Evolutionary conservation across 2,797 vertebrate species (phyloP).

Genomic region (Acanthurus leucopareius): DNA sequence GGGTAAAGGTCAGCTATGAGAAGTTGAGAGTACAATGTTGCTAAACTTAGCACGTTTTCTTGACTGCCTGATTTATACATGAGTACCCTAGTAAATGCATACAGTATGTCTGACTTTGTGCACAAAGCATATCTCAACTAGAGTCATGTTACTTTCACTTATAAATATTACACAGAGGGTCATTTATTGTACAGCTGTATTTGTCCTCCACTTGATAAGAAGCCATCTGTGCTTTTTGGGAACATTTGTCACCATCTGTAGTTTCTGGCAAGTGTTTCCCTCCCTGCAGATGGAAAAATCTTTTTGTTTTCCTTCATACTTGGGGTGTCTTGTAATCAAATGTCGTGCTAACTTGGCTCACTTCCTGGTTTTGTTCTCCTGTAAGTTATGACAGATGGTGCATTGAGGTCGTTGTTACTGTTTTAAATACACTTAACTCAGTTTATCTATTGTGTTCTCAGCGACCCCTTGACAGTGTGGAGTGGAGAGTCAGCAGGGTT

Average conservation of each 20-base stretch:
- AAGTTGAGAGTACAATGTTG: not conserved
- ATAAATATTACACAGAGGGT: conserved; percentile 1
- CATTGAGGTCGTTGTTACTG: conserved; percentile 53
- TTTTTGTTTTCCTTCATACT: conserved; percentile 67
- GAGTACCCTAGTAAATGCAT: not conserved
- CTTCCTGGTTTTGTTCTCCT: conserved; percentile 57
- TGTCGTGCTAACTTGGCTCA: conserved; percentile 44
- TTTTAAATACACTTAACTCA: conserved; percentile 47
- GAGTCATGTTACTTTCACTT: conserved; percentile 5
- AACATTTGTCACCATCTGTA: conserved; percentile 57
- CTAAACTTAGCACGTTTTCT: not conserved
- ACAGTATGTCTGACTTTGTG: not conserved
- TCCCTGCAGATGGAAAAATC: conserved; percentile 55
- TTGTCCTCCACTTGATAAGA: conserved; percentile 39
- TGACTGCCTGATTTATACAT: not conserved
- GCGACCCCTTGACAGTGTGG: conserved; percentile 2
- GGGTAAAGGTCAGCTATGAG: conserved; percentile 33
- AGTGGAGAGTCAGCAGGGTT: not conserved
- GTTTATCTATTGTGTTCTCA: conserved; percentile 33
- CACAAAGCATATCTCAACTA: conserved; percentile 18
- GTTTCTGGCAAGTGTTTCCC: conserved; percentile 45
- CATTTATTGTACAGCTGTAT: conserved; percentile 34
- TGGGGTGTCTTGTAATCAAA: conserved; percentile 62
- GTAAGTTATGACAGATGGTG: conserved; percentile 55
- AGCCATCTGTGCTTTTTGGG: conserved; percentile 43